These are phyloP conservation scores for Atta texana DNA, from an alignment of 1,140 invertebrate species.

Conservation along the genomic window DNA sequence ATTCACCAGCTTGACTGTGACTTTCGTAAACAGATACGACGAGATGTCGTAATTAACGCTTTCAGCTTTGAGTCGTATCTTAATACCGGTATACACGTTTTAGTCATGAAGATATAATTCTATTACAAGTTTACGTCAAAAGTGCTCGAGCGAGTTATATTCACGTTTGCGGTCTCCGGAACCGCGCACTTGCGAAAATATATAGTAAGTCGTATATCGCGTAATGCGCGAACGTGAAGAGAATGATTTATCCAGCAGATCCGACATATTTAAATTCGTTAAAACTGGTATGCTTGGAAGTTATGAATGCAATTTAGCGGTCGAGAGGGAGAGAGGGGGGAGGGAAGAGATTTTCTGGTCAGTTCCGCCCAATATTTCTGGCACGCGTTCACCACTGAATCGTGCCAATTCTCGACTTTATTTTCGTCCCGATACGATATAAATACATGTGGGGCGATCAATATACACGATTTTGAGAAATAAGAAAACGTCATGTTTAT, in stretches of 20 bases:
- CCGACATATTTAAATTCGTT: slow-evolving; percentile 1
- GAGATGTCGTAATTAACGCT: slow-evolving; percentile 40
- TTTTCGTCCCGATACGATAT: slow-evolving; percentile 55
- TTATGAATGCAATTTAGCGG: neutral
- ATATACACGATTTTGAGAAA: slow-evolving; percentile 20
- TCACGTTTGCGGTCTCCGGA: slow-evolving; percentile 11
- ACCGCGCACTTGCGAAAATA: slow-evolving; percentile 14
- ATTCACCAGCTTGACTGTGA: neutral
- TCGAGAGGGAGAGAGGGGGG: neutral
- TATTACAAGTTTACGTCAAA: slow-evolving; percentile 44
- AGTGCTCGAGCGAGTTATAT: slow-evolving; percentile 13
- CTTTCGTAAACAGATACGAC: slow-evolving; percentile 37
- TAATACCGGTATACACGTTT: neutral
- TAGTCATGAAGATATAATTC: slow-evolving; percentile 35
- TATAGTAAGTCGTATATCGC: neutral
- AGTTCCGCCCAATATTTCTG: slow-evolving; percentile 38
- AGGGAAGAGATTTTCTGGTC: neutral
- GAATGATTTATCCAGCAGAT: slow-evolving; percentile 27
- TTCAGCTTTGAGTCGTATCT: slow-evolving; percentile 39
- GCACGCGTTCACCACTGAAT: slow-evolving; percentile 34
- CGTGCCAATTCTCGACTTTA: slow-evolving; percentile 51
- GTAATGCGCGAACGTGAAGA: neutral
- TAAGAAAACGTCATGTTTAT: slow-evolving; percentile 9
- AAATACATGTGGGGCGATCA: slow-evolving; percentile 37
- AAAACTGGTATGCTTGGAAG: neutral